A percentile compares a stretch with the other conserved stretches of the same genome.
These are phyloP conservation scores for Epizoanthus illoricatus DNA, from an alignment of 92 coral and sea anemone species.

Conservation along the genomic window DNA sequence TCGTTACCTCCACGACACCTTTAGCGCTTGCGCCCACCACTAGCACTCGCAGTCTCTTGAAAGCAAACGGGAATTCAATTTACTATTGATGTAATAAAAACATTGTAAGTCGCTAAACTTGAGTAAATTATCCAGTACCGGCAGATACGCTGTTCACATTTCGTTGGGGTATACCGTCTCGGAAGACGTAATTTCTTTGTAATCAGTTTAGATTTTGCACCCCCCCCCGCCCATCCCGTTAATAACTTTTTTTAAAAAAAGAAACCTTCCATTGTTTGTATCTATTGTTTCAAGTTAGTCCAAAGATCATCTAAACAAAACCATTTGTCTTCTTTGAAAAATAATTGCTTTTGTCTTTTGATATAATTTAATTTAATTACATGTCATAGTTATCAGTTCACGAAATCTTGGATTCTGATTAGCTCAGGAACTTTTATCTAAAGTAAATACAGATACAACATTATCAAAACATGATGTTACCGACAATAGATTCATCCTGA, in stretches of 20 bases:
- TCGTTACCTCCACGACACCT: no score
- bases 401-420: neutral
- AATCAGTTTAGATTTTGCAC: neutral
- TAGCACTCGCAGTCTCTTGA: no score
- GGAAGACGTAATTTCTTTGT: neutral
- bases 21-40: no score
- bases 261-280: neutral
- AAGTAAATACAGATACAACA: slow-evolving; percentile 13
- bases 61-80: no score
- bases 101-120: no score
- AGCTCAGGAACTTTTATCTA: neutral
- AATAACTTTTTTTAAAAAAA: no score
- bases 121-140: no score
- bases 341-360: slow-evolving; percentile 28
- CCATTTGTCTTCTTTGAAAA: neutral
- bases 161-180: no score
- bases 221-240: neutral
- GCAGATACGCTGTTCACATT: neutral
- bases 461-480: slow-evolving; percentile 13
- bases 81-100: no score
- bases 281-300: neutral
- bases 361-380: slow-evolving; percentile 15
- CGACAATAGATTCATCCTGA: slow-evolving; percentile 7
- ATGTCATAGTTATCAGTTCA: slow-evolving; percentile 2
- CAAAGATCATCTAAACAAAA: neutral